Percentiles rank a stretch among this genome's conserved stretches.
Evolutionary conservation across 2,888 invertebrate species (phyloP).

Genomic region (Caenorhabditis virilis): DNA sequence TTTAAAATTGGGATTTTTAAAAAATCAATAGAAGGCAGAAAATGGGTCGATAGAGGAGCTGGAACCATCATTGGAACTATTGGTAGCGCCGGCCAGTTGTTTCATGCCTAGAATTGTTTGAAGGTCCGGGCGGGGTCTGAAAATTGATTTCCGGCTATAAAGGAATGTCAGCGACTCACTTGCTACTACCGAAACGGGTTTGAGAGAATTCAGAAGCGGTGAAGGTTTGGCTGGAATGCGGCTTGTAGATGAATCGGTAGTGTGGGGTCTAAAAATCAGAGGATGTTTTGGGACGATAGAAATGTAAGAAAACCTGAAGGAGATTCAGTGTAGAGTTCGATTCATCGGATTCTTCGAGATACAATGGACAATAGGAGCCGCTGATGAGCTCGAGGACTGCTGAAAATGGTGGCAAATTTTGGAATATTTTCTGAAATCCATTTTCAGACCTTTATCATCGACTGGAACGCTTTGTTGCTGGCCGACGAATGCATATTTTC

Average conservation of each 20-base stretch:
- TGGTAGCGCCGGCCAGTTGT: too few relatives aligned
- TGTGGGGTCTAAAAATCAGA: constrained; percentile 11
- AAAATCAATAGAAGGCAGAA: too few relatives aligned
- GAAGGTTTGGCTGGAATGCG: constrained; percentile 24
- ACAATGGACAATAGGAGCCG: constrained; percentile 13
- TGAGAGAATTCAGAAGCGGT: constrained; percentile 44
- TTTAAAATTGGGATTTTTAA: too few relatives aligned
- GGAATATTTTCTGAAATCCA: too few relatives aligned
- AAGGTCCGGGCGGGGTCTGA: constrained; percentile 30
- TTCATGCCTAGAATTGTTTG: constrained; percentile 26
- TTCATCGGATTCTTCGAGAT: constrained; percentile 23
- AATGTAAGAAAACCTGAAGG: too few relatives aligned
- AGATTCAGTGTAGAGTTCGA: constrained; percentile 15
- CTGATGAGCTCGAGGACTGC: constrained; percentile 21
- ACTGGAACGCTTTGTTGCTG: constrained; percentile 8
- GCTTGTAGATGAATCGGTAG: constrained; percentile 33
- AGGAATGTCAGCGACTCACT: too few relatives aligned
- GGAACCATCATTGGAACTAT: too few relatives aligned
- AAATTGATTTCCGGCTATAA: neutral
- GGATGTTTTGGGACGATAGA: too few relatives aligned
- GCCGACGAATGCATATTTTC: constrained; percentile 8
- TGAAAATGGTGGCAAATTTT: too few relatives aligned
- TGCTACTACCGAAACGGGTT: constrained; percentile 50
- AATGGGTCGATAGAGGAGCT: too few relatives aligned
- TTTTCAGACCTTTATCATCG: constrained; percentile 7